A percentile compares a stretch with the other conserved stretches of the same genome.
phyloP scores from a whole-genome alignment of 1,140 invertebrate species.

The Papilio dardanus region DNA sequence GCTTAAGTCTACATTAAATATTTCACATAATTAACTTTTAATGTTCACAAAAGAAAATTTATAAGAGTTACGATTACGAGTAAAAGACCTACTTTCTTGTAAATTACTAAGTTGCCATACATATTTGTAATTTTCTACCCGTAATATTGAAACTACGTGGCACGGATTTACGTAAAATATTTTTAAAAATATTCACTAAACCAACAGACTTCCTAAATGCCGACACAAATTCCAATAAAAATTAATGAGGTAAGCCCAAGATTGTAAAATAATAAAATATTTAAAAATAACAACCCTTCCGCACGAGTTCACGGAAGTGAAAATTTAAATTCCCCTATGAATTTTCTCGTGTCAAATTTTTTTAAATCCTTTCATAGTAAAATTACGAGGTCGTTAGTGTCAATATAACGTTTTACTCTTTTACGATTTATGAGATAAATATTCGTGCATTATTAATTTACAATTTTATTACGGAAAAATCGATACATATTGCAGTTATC shows the following conservation, averaged over 20 bases:
- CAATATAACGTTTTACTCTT: neutral
- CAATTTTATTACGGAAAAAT: neutral
- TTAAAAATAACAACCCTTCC: slow-evolving; percentile 18
- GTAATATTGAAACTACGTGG: neutral
- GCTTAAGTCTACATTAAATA: no score
- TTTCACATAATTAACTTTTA: no score
- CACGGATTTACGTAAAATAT: neutral
- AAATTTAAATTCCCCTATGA: slow-evolving; percentile 8
- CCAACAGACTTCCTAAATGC: slow-evolving; percentile 1
- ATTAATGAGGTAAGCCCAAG: slow-evolving; percentile 6
- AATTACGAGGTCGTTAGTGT: slow-evolving; percentile 12
- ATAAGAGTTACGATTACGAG: no score
- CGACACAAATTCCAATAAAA: neutral
- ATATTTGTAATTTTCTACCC: no score
- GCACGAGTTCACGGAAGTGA: neutral
- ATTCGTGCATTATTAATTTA: neutral
- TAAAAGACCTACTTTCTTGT: no score
- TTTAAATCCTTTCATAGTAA: neutral
- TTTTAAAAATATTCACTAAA: neutral
- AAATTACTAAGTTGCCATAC: no score
- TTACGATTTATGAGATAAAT: neutral
- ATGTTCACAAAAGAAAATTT: no score
- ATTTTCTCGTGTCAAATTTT: slow-evolving; percentile 5
- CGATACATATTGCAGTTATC: no score
- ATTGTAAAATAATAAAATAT: neutral